Evolutionary conservation across 2,888 invertebrate species (phyloP).

Genomic region (Agonopterix arenella): DNA sequence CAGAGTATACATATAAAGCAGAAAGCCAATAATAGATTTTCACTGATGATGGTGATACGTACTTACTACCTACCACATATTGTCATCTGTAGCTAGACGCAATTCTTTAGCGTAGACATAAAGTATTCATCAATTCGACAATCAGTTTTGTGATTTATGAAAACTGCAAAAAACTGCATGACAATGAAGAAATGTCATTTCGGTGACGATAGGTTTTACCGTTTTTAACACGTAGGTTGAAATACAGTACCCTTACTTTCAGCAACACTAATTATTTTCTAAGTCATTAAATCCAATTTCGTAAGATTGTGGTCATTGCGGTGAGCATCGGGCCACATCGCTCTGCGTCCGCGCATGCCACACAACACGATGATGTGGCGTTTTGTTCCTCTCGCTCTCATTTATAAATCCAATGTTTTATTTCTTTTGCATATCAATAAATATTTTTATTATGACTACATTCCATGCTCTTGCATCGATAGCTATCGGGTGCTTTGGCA

Average conservation of each 20-base stretch:
- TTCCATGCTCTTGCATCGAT: constrained; percentile 20
- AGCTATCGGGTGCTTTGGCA: neutral
- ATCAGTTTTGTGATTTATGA: too few relatives aligned
- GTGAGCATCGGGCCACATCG: constrained; percentile 16
- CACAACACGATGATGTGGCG: constrained; percentile 54
- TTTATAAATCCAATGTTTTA: constrained; percentile 39
- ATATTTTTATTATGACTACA: constrained; percentile 43
- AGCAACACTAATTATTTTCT: constrained; percentile 12
- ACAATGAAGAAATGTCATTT: too few relatives aligned
- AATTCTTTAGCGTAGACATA: too few relatives aligned
- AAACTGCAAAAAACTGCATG: too few relatives aligned
- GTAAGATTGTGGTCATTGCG: constrained; percentile 44
- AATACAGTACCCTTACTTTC: neutral
- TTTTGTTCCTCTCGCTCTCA: constrained; percentile 42
- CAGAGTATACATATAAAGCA: too few relatives aligned
- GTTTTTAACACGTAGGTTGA: neutral
- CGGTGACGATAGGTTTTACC: too few relatives aligned
- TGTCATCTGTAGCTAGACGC: too few relatives aligned
- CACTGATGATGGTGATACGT: too few relatives aligned
- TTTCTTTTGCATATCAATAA: constrained; percentile 48
- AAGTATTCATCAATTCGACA: too few relatives aligned
- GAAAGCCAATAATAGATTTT: too few relatives aligned
- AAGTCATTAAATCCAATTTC: constrained; percentile 48
- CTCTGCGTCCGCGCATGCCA: constrained; percentile 22
- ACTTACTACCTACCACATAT: too few relatives aligned